phyloP scores from a whole-genome alignment of 2,888 invertebrate genomes.

The Lasioglossum calceatum region DNA sequence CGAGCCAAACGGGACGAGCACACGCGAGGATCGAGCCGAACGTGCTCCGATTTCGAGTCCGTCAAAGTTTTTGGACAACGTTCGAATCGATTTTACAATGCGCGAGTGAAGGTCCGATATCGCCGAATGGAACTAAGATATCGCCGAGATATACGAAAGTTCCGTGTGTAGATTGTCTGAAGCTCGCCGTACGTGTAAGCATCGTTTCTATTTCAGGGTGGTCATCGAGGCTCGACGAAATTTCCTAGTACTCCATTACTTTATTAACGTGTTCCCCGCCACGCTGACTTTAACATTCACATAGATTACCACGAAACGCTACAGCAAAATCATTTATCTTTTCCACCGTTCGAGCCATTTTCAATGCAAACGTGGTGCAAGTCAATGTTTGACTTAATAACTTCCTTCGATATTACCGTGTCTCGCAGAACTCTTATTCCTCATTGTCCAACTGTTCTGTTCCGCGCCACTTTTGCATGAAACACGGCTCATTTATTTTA shows the following conservation, averaged over 20 bases:
- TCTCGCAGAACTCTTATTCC: not conserved
- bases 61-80: not conserved
- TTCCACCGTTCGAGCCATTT: not conserved
- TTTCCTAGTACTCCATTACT: not conserved
- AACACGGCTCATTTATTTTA: not conserved
- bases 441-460: not conserved
- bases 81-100: not conserved
- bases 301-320: not conserved
- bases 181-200: not conserved
- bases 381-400: not conserved
- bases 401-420: not conserved
- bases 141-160: not conserved
- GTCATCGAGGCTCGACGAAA: not conserved
- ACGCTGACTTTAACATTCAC: not conserved
- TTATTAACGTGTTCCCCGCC: not conserved
- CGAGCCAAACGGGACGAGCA: not conserved
- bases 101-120: not conserved
- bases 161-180: not conserved
- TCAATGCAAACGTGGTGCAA: not conserved
- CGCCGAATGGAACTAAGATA: not conserved
- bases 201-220: not conserved
- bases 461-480: too few species aligned
- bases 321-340: not conserved
- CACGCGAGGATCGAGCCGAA: not conserved
- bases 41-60: not conserved